Base-by-base conservation (phyloP, 30 jellyfish, hydroid and myxozoan species). In the Euphysa ruthae region DNA sequence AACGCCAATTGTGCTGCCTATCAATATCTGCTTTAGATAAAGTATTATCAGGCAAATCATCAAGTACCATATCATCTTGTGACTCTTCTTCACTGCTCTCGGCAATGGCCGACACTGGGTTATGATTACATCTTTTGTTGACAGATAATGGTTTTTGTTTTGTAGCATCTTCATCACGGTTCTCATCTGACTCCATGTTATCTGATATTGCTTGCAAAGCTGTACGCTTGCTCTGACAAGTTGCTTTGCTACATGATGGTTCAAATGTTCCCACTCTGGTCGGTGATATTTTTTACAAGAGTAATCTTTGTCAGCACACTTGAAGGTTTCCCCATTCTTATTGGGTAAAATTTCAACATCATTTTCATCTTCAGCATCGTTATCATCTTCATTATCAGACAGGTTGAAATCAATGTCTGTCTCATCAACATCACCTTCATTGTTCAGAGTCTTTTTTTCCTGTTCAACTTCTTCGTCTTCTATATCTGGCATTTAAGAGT, bases 1-100 rank as follows among this genome's bases (percentile, higher is more conserved):
- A 8, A 38, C 66, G 7, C 72, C 72, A 58, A 12, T 15, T 6
- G 18, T 26, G 26, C 7, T 19, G 20, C 46, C 26, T 18, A 52
- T 52, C 6, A 6, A 8, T 52, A 52, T 52, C 6, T 52, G 14
- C 32, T 52, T 52, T 8, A 52, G 14, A 8, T 8, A 52, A 38
- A n/a, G 52, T 38, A 38, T 38, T 38, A 38, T 38, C 52, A 38
- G 52, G n/a, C 10, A n/a, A 38, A 38, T 38, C 52, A 38, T 38
- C 52, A 38, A n/a, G 52, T 38, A 38, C 52, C 52, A 38, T 38
- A 38, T 38, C 52, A 38, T 38, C 52, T 38, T 38, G 52, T 38
- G 52, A 38, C 52, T 38, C 52, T n/a, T 38, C n/a, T 38, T 38
- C 52, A 38, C 52, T n/a, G n/a, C n/a, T n/a, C 52, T 38, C 52